These are phyloP conservation scores for Drosophila tani DNA, from an alignment of 1,140 invertebrate species.

Conservation along the genomic window DNA sequence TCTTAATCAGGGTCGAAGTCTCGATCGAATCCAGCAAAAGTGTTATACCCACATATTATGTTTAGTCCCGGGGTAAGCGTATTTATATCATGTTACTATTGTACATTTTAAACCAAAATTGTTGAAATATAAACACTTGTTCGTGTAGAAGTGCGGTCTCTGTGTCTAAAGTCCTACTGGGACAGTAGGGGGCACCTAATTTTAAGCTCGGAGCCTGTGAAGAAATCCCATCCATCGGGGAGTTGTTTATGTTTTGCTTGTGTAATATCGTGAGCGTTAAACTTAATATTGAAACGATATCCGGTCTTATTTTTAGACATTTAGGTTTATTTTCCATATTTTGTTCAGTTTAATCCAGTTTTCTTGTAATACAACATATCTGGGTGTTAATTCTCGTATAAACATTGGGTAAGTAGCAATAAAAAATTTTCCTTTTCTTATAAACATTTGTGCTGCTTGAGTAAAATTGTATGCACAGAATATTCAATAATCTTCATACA, in stretches of 20 bases:
- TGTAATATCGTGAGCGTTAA: too few species aligned
- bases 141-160: background rate
- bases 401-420: slow-evolving; percentile 3
- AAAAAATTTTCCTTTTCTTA: background rate
- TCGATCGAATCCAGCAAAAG: slow-evolving; percentile 43
- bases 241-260: too few species aligned
- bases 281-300: too few species aligned
- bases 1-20: slow-evolving; percentile 44
- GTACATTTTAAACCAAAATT: slow-evolving; percentile 42
- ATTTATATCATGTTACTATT: slow-evolving; percentile 67
- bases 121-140: slow-evolving; percentile 47
- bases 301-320: too few species aligned
- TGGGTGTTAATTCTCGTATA: slow-evolving; percentile 1
- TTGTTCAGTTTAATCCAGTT: background rate
- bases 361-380: background rate
- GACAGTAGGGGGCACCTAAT: background rate
- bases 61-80: slow-evolving; percentile 69
- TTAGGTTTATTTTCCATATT: background rate
- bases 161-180: background rate
- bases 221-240: background rate
- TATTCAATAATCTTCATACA: background rate
- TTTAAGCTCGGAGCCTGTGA: background rate
- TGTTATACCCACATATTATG: slow-evolving; percentile 51
- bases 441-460: background rate
- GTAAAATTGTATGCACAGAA: background rate